A percentile compares a stretch with the other conserved stretches of the same genome.
These are phyloP conservation scores for Chaetorhynchus papuensis DNA, from an alignment of 2,113 vertebrate genomes.

Conservation along the genomic window DNA sequence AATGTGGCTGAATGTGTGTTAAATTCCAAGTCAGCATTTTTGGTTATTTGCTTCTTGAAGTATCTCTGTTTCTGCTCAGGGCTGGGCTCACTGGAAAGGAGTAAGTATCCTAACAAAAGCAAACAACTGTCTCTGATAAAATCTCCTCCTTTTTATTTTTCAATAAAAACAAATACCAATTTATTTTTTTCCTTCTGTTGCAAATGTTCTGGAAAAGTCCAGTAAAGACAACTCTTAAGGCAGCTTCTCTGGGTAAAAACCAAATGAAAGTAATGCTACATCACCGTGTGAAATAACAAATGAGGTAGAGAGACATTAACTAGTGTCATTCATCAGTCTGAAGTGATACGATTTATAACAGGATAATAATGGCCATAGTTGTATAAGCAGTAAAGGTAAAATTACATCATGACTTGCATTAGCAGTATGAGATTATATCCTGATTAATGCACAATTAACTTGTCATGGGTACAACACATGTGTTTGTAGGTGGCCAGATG, in stretches of 20 bases:
- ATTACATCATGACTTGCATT: constrained; percentile 61
- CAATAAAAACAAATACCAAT: not conserved
- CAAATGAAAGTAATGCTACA: not conserved
- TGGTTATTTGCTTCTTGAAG: not conserved
- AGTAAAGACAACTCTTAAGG: not conserved
- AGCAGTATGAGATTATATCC: constrained; percentile 54
- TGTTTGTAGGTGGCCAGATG: constrained; percentile 50
- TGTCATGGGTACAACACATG: constrained; percentile 10
- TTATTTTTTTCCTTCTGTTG: not conserved
- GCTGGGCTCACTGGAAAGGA: not conserved
- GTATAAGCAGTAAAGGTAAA: constrained; percentile 50
- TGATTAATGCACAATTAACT: constrained; percentile 68
- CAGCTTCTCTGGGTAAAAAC: not conserved
- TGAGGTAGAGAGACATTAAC: constrained; percentile 15
- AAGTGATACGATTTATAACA: constrained; percentile 50
- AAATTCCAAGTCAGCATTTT: not conserved
- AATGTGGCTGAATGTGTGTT: not conserved
- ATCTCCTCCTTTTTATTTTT: not conserved
- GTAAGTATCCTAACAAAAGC: not conserved
- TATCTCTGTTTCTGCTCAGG: not conserved
- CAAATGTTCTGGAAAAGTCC: not conserved
- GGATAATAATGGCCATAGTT: constrained; percentile 24
- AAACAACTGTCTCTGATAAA: not conserved
- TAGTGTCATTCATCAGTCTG: constrained; percentile 33
- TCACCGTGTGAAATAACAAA: constrained; percentile 29